These are phyloP conservation scores for Torymus tubicola DNA, from an alignment of 2,888 invertebrate genomes.

Conservation along the genomic window DNA sequence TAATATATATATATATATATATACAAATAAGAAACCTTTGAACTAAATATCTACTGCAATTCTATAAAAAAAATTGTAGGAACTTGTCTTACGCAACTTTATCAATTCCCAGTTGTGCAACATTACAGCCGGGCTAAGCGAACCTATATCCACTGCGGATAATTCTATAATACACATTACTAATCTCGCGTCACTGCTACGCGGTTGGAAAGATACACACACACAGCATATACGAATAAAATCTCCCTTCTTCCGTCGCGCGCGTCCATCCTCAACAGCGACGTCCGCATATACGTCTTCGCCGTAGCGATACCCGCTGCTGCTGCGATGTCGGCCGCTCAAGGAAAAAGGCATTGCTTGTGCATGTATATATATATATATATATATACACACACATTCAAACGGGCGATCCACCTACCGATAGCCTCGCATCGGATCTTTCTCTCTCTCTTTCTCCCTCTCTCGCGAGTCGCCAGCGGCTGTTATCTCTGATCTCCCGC, in stretches of 20 bases:
- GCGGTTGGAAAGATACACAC: neutral
- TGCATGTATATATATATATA: conserved; percentile 38
- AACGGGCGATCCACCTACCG: conserved; percentile 45
- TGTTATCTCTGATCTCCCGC: conserved; percentile 20
- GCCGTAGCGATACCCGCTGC: neutral
- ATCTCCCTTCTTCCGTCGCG: neutral
- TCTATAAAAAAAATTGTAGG: no score
- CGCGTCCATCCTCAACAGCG: conserved; percentile 28
- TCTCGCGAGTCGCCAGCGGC: neutral
- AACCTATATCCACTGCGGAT: neutral
- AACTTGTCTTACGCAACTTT: neutral
- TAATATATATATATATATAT: no score
- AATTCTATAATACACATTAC: neutral
- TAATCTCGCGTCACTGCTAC: conserved; percentile 6
- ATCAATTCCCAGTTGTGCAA: conserved; percentile 10
- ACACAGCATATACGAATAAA: neutral
- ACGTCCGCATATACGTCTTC: conserved; percentile 40
- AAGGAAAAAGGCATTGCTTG: conserved; percentile 1
- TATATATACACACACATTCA: conserved; percentile 23
- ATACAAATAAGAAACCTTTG: no score
- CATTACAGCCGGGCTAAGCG: neutral
- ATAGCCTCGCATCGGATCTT: conserved; percentile 37
- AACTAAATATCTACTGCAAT: no score
- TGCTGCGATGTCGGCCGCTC: no score
- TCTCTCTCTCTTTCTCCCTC: neutral